Conservation (phyloP, 2,113 vertebrate genomes). For the Candoia aspera region DNA sequence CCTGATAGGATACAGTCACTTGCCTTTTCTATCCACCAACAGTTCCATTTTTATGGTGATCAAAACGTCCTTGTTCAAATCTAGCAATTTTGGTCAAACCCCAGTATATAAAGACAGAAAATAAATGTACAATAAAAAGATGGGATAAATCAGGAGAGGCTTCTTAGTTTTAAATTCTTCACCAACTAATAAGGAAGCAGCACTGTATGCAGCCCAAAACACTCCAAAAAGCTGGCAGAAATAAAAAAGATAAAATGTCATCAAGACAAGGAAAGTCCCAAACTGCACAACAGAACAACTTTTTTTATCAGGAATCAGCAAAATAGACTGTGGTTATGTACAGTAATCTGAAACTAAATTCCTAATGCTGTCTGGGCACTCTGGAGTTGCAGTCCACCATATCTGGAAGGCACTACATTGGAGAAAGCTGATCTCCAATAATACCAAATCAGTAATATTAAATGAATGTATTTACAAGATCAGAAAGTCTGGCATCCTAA, state of each 20-base stretch:
- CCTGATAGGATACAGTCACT: conserved; percentile 68
- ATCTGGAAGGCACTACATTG: not conserved
- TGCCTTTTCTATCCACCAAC: conserved; percentile 50
- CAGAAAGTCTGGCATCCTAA: not conserved
- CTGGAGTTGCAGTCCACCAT: not conserved
- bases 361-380: not conserved
- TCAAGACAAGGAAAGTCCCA: conserved; percentile 6
- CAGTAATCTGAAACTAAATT: not conserved
- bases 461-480: not conserved
- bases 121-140: conserved; percentile 99
- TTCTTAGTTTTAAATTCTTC: conserved; percentile 99
- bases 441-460: not conserved
- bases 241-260: conserved; percentile 63
- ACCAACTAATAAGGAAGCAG: conserved; percentile 94
- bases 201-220: conserved; percentile 99
- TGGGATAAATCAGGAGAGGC: conserved; percentile 98
- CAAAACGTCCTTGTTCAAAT: conserved; percentile 67
- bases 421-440: not conserved
- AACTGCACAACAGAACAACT: conserved; percentile 1
- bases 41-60: conserved; percentile 60
- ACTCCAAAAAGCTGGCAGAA: conserved; percentile 91
- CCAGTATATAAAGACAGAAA: conserved; percentile 99
- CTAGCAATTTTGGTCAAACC: conserved; percentile 80
- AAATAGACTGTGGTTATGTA: not conserved
- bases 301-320: not conserved